Evolutionary conservation across 2,113 vertebrate species (phyloP), one percentile per base, ranked within the genome.

Genomic region (Leucopternis melanops): DNA sequence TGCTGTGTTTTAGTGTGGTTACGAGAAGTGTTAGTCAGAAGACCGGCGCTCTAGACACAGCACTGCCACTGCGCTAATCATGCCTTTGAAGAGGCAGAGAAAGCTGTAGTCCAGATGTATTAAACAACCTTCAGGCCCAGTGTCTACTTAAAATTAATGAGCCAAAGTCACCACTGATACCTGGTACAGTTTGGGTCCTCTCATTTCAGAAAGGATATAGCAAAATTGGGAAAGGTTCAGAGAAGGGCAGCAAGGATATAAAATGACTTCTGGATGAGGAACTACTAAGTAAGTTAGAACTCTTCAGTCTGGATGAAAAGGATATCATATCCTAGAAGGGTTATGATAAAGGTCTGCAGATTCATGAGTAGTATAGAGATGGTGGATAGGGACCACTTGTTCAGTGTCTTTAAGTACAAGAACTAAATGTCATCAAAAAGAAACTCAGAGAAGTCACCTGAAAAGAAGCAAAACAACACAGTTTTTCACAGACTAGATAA

Each of bases 101-200:
- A 77, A 80, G 34, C 14, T 73, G 38, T 38, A 88, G 36, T 38
- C 47, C 71, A 91, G 52, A 87, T 42, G 65, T 72, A 72, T 87
- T 89, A 89, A 96, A 93, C 66, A 92, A 83, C 29, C 27, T 79
- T 74, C 57, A 79, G 34, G 27, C 19, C 22, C 61, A 78, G 6
- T 45, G 57, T 69, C 65, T 75, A 70, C 3, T 77, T 94, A 92
- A 96, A 97, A 96, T 94, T 91, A 95, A 91, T 73, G 65, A 66
- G 10, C 50, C 72, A 82, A n/a, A 82, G 38, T 86, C 66, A 80
- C 65, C 31, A 69, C n/a, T n/a, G 42, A 69, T 11, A 69, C 45
- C 10, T 49, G 27, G 12, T 49, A 69, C 10, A 44, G 16, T n/a
- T 44, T 80, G 62, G 17, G 58, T 80, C 17, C 50, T 14, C 40